Evolutionary conservation across 2,113 vertebrate genomes (phyloP).

Genomic region (Sialia sialis): DNA sequence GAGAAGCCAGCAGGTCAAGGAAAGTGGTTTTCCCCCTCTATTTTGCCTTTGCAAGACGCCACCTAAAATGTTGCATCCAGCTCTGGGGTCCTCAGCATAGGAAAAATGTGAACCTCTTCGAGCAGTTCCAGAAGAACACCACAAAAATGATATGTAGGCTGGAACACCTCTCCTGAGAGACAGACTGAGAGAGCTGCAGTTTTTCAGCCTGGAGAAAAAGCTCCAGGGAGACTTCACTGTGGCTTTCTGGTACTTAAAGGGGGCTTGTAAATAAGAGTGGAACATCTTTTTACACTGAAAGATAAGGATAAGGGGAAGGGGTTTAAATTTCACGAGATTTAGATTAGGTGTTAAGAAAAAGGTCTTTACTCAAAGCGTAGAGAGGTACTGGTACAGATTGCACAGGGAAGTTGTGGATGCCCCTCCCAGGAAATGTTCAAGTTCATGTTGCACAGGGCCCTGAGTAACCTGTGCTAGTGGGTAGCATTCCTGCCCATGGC

Average conservation of each 20-base stretch:
- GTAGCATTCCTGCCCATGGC: not conserved
- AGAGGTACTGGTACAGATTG: not conserved
- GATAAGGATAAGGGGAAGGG: not conserved
- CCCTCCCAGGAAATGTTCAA: not conserved
- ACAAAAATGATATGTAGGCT: not conserved
- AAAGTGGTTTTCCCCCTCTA: not conserved
- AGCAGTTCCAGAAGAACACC: not conserved
- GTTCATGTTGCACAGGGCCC: not conserved
- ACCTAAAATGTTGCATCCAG: not conserved
- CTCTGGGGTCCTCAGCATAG: not conserved
- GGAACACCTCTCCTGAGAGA: not conserved
- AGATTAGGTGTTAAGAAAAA: not conserved
- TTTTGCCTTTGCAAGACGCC: not conserved
- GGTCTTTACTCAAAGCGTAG: not conserved
- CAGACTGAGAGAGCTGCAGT: not conserved
- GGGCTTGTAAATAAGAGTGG: not conserved
- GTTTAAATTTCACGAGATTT: not conserved
- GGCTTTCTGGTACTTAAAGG: not conserved
- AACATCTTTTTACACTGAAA: not conserved
- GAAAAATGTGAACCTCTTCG: not conserved
- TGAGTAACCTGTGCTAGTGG: not conserved
- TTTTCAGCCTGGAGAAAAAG: not conserved
- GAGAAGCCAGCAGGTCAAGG: not conserved
- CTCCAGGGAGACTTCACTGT: too few relatives aligned
- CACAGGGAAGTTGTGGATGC: not conserved